Evolutionary conservation across 2,888 invertebrate genomes (phyloP).

Genomic region (Lydus trimaculatus): DNA sequence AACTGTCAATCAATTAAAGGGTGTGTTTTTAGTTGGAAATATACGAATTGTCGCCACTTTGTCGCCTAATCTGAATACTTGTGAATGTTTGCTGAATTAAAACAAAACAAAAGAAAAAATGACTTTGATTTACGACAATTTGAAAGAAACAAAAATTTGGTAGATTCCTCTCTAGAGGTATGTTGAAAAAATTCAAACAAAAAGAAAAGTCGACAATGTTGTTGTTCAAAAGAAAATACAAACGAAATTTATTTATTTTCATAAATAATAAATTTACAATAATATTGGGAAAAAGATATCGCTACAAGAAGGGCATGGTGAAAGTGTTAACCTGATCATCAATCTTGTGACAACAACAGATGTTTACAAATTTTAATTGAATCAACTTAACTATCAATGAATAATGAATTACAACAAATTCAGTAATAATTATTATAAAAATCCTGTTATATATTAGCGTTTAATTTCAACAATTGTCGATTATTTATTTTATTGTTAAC

Average conservation of each 20-base stretch:
- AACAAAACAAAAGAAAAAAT: too few species aligned
- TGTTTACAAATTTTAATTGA: background rate
- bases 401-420: background rate
- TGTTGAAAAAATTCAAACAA: background rate
- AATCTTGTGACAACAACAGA: background rate
- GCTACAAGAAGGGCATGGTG: background rate
- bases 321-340: conserved; percentile 6
- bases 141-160: background rate
- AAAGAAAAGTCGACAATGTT: background rate
- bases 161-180: background rate
- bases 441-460: background rate
- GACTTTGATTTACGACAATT: background rate
- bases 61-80: conserved; percentile 2
- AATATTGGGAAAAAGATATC: too few species aligned
- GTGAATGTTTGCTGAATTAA: too few species aligned
- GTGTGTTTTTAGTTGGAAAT: background rate
- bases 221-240: background rate
- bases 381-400: background rate
- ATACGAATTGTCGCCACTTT: background rate
- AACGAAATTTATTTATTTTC: background rate
- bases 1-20: background rate
- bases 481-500: conserved; percentile 13
- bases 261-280: background rate
- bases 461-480: background rate
- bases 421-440: background rate